Percentiles rank a stretch among this genome's conserved stretches.
phyloP scores from a whole-genome alignment of 2,113 vertebrate species.

The Corydoras sp. region DNA sequence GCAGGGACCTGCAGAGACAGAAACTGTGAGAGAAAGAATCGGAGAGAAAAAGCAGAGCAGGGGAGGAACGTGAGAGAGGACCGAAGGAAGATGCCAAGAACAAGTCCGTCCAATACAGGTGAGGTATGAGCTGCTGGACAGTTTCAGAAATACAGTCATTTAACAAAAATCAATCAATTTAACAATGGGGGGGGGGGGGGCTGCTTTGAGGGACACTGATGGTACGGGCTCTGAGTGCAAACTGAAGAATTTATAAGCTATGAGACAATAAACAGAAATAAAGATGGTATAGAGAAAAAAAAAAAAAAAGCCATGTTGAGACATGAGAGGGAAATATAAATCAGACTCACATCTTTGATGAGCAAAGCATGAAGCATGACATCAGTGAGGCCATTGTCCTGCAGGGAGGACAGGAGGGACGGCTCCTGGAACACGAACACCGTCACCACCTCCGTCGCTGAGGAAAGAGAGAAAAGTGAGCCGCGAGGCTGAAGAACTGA shows the following conservation, averaged over 20 bases:
- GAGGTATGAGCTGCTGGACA: slow-evolving; percentile 20
- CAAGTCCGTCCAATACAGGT: slow-evolving; percentile 23
- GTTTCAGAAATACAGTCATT: neutral
- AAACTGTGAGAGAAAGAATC: slow-evolving; percentile 37
- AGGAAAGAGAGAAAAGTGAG: slow-evolving; percentile 11
- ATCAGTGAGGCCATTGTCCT: slow-evolving; percentile 92
- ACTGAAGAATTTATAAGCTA: neutral
- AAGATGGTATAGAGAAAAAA: neutral
- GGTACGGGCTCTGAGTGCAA: too few relatives aligned
- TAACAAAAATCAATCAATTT: neutral
- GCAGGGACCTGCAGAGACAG: slow-evolving; percentile 79
- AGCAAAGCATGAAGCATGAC: slow-evolving; percentile 93
- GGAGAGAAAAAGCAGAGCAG: slow-evolving; percentile 32
- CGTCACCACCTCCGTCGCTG: slow-evolving; percentile 93
- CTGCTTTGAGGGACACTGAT: too few relatives aligned
- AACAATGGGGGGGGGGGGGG: too few relatives aligned
- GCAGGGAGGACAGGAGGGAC: slow-evolving; percentile 85
- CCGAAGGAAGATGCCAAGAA: slow-evolving; percentile 26
- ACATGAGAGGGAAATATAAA: neutral
- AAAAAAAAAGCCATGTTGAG: neutral
- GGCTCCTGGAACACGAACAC: slow-evolving; percentile 98
- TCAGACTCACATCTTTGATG: slow-evolving; percentile 87
- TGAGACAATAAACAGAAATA: slow-evolving; percentile 10
- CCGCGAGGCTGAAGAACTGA: neutral
- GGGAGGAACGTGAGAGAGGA: slow-evolving; percentile 37